These are phyloP conservation scores for Carollia perspicillata DNA, from an alignment of 2,113 vertebrate species.

Conservation along the genomic window DNA sequence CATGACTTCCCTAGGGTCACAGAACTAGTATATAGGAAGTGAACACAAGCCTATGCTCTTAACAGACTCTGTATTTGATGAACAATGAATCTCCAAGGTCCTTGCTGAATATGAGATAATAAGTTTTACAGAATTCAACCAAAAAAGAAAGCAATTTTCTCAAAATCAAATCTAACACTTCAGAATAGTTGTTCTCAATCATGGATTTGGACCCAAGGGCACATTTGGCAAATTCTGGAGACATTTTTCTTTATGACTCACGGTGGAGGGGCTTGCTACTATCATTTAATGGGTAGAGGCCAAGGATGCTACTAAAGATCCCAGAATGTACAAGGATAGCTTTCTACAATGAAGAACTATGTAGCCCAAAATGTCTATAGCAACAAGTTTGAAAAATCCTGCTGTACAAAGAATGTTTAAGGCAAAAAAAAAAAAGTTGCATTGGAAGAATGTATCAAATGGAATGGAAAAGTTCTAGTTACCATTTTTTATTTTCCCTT, in stretches of 20 bases:
- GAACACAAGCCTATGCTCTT: not conserved
- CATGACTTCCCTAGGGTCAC: not conserved
- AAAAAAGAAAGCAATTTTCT: not conserved
- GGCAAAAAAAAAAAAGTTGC: not conserved
- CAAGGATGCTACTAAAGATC: not conserved
- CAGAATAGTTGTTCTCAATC: not conserved
- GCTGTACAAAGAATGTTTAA: not conserved
- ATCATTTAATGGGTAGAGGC: not conserved
- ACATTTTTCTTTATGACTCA: not conserved
- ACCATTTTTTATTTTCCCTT: not conserved
- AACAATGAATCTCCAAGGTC: not conserved
- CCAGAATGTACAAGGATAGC: not conserved
- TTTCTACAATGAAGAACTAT: not conserved
- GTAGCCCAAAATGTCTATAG: not conserved
- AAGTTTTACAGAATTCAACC: not conserved
- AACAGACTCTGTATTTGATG: not conserved
- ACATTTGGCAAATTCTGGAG: not conserved
- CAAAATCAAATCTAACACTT: not conserved
- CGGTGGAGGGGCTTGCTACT: not conserved
- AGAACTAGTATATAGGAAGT: not conserved
- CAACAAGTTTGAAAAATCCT: not conserved
- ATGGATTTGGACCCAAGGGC: not conserved
- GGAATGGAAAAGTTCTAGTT: not conserved
- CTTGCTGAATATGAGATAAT: not conserved
- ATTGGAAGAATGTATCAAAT: not conserved